These are phyloP conservation scores for Aradus depressus DNA, from an alignment of 2,888 invertebrate species.

Conservation along the genomic window DNA sequence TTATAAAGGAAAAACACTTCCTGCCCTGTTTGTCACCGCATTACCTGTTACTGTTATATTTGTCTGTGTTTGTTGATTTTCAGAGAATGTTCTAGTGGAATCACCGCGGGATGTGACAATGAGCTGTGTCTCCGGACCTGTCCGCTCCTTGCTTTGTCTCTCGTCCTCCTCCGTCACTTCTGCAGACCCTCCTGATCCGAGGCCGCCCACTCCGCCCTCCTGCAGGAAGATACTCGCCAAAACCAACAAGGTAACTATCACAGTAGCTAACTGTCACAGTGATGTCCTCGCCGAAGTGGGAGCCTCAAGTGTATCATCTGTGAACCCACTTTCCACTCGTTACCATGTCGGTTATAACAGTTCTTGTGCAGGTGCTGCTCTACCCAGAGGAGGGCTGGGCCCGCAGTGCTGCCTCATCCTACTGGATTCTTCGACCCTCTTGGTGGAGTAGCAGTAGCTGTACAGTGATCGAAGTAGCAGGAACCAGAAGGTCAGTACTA, in stretches of 20 bases:
- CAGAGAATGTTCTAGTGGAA: no score
- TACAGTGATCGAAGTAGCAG: conserved; percentile 73
- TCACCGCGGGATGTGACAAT: no score
- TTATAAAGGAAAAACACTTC: no score
- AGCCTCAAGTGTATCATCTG: no score
- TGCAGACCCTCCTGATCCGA: conserved; percentile 22
- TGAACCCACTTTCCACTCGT: no score
- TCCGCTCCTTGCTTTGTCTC: conserved; percentile 36
- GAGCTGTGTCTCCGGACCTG: no score
- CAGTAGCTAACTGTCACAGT: no score
- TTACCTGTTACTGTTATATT: no score
- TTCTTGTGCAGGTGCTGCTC: conserved; percentile 52
- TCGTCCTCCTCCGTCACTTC: conserved; percentile 18
- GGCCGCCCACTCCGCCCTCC: conserved; percentile 22
- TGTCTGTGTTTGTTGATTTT: no score
- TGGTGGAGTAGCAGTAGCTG: conserved; percentile 78
- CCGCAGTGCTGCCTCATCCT: conserved; percentile 70
- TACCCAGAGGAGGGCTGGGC: conserved; percentile 86
- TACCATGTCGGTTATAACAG: background rate
- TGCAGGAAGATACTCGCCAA: conserved; percentile 28
- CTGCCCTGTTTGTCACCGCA: no score
- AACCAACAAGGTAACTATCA: conserved; percentile 25
- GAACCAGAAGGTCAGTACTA: conserved; percentile 52
- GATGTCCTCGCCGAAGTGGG: no score
- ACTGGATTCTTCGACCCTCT: conserved; percentile 75